Conservation (phyloP, 92 coral and sea anemone genomes). For the Heliopora coerulea region DNA sequence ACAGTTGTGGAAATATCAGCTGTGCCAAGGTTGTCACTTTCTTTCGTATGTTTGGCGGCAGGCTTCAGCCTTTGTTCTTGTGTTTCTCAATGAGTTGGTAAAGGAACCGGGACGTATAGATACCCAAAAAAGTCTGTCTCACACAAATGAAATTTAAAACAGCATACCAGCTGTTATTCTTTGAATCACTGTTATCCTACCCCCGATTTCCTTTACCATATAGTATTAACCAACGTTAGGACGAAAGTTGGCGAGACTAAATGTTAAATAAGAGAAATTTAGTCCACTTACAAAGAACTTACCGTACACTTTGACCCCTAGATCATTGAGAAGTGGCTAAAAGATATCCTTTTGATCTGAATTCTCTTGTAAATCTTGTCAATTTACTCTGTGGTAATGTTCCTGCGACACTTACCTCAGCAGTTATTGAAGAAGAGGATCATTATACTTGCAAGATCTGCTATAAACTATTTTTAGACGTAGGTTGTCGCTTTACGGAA, state of each 20-base stretch:
- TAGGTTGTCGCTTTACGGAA: not conserved
- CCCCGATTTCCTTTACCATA: too few relatives aligned
- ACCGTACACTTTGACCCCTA: not conserved
- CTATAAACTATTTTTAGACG: not conserved
- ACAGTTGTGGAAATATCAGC: too few relatives aligned
- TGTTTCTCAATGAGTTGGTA: too few relatives aligned
- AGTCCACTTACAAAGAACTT: not conserved
- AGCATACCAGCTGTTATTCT: too few relatives aligned
- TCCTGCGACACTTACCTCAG: not conserved
- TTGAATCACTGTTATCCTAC: too few relatives aligned
- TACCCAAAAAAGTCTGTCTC: too few relatives aligned
- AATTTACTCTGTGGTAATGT: not conserved
- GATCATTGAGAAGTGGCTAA: not conserved
- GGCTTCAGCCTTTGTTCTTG: too few relatives aligned
- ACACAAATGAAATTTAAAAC: too few relatives aligned
- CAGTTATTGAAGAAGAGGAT: not conserved
- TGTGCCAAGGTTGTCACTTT: too few relatives aligned
- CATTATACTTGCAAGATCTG: not conserved
- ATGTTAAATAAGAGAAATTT: slow-evolving; percentile 13
- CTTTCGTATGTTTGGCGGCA: too few relatives aligned
- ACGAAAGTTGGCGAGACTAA: slow-evolving; percentile 17
- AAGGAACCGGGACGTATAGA: too few relatives aligned
- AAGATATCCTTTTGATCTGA: not conserved
- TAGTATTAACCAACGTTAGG: not conserved
- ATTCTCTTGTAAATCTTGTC: not conserved